Percentiles rank a stretch among this genome's conserved stretches.
Conservation (phyloP, 2,797 vertebrate species). For the Muscicapa striata region DNA sequence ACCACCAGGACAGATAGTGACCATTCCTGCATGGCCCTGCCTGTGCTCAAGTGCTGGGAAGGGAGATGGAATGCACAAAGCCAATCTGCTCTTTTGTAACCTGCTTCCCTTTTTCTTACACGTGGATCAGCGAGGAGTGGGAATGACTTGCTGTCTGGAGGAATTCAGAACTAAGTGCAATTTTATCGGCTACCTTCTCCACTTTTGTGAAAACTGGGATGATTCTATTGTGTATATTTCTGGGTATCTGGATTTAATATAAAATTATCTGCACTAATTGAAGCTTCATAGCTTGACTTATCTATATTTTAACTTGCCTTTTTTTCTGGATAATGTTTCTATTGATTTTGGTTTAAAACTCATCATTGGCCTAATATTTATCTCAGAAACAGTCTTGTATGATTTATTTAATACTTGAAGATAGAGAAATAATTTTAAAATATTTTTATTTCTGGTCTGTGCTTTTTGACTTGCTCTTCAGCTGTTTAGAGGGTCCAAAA, state of each 20-base stretch:
- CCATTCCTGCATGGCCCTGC: not conserved
- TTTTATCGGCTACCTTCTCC: constrained; percentile 75
- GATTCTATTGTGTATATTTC: constrained; percentile 54
- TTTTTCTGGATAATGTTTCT: constrained; percentile 1
- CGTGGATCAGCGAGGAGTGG: not conserved
- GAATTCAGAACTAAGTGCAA: constrained; percentile 78
- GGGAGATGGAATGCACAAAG: constrained; percentile 14
- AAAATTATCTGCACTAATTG: constrained; percentile 64
- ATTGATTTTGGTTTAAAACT: constrained; percentile 28
- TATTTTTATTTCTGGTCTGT: not conserved
- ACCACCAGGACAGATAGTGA: constrained; percentile 78
- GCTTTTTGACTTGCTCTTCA: constrained; percentile 23
- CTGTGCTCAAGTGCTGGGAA: constrained; percentile 24
- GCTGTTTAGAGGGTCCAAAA: not conserved
- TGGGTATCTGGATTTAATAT: constrained; percentile 57
- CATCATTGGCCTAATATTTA: not conserved
- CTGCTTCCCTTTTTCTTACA: not conserved
- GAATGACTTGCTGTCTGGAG: constrained; percentile 19
- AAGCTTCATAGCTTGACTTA: constrained; percentile 45
- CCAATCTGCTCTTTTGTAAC: not conserved
- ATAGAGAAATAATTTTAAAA: not conserved
- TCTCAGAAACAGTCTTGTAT: constrained; percentile 6
- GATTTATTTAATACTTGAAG: constrained; percentile 60
- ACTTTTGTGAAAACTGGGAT: constrained; percentile 57
- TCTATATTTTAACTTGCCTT: constrained; percentile 40